Evolutionary conservation across 2,113 vertebrate genomes (phyloP).

Genomic region (Anarhynchus alexandrinus): DNA sequence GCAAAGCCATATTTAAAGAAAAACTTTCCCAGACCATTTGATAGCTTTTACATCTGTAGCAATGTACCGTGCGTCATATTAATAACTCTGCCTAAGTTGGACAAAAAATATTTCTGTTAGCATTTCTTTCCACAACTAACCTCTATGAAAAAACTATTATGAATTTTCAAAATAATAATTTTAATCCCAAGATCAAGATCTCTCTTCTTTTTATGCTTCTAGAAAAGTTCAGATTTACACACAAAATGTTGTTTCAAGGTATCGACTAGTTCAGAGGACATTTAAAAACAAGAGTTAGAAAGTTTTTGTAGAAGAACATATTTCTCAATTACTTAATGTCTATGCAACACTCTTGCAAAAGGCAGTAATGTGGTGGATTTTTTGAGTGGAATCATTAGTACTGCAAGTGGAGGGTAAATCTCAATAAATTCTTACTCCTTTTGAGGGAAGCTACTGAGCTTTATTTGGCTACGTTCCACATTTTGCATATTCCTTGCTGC

Average conservation of each 20-base stretch:
- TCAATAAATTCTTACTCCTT: background rate
- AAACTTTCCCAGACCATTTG: constrained; percentile 46
- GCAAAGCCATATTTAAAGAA: background rate
- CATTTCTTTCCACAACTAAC: background rate
- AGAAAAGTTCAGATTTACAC: background rate
- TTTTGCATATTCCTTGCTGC: background rate
- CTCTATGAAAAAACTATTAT: background rate
- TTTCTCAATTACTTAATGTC: background rate
- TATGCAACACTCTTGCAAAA: background rate
- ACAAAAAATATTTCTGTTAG: background rate
- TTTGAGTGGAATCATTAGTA: background rate
- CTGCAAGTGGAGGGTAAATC: background rate
- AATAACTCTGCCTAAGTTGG: background rate
- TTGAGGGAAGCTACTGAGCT: background rate
- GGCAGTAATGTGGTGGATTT: background rate
- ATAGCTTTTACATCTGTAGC: constrained; percentile 64
- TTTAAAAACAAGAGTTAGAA: background rate
- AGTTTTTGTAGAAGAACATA: background rate
- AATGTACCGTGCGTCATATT: background rate
- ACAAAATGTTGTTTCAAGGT: background rate
- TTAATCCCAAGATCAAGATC: background rate
- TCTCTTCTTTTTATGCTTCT: background rate
- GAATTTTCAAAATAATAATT: background rate
- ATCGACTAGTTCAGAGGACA: background rate
- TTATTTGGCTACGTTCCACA: background rate